Percentiles rank a stretch among this genome's conserved stretches.
phyloP scores from a whole-genome alignment of 2,888 invertebrate genomes.

The Acanthosepion pharaonis region DNA sequence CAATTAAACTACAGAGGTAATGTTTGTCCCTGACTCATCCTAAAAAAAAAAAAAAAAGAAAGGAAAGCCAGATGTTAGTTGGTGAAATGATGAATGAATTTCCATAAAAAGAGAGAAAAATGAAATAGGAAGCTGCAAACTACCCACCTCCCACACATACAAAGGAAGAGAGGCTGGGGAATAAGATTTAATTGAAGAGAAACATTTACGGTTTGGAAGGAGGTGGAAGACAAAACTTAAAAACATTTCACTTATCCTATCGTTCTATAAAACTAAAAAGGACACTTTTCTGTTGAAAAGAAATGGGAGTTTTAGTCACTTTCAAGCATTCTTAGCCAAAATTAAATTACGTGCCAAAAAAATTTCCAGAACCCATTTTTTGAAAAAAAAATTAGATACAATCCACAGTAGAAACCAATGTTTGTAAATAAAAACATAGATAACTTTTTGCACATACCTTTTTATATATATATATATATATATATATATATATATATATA shows the following conservation, averaged over 20 bases:
- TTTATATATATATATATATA: too few relatives aligned
- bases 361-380: too few relatives aligned
- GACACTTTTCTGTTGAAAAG: not conserved
- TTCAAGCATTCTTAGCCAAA: not conserved
- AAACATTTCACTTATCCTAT: not conserved
- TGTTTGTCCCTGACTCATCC: too few relatives aligned
- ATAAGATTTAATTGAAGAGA: not conserved
- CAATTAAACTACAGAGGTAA: too few relatives aligned
- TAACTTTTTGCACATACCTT: too few relatives aligned
- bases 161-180: not conserved
- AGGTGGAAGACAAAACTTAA: not conserved
- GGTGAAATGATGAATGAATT: not conserved
- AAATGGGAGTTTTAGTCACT: conserved; percentile 33
- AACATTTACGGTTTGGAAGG: not conserved
- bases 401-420: too few relatives aligned
- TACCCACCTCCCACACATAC: not conserved
- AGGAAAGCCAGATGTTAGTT: too few relatives aligned
- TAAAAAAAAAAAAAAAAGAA: not conserved
- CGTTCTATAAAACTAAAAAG: too few relatives aligned
- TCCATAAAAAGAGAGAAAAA: not conserved
- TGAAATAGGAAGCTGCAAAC: not conserved
- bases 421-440: too few relatives aligned
- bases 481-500: too few relatives aligned
- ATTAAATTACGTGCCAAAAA: not conserved
- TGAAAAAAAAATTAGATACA: too few relatives aligned